Conservation (phyloP, 2,888 invertebrate genomes). For the Cyclophora punctaria region DNA sequence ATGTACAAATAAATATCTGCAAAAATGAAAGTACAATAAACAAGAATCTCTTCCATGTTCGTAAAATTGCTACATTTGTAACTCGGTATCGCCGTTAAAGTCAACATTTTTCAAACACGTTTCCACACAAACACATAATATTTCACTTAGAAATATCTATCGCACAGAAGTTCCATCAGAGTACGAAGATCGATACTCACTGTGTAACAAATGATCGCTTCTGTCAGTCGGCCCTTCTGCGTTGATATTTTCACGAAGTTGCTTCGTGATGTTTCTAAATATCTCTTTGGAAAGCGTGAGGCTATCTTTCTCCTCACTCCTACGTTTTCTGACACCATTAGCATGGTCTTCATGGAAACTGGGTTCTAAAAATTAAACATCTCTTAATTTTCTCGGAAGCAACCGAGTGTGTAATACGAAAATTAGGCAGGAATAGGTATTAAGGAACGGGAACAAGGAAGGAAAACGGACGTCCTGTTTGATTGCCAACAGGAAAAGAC, state of each 20-base stretch:
- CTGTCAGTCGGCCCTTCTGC: conserved; percentile 63
- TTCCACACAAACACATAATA: not conserved
- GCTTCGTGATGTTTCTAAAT: conserved; percentile 71
- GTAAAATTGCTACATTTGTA: no score
- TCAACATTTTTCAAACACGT: not conserved
- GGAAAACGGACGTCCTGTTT: no score
- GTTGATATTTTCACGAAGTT: conserved; percentile 67
- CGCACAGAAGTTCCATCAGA: conserved; percentile 12
- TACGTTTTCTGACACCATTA: conserved; percentile 52
- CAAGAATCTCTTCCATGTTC: no score
- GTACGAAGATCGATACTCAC: conserved; percentile 44
- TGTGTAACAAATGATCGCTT: conserved; percentile 59
- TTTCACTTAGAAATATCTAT: not conserved
- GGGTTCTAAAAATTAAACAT: conserved; percentile 42
- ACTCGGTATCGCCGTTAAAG: no score
- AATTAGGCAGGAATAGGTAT: no score
- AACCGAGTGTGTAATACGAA: no score
- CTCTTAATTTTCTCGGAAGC: no score
- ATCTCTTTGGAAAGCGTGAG: conserved; percentile 69
- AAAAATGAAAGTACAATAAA: no score
- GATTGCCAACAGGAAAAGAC: no score
- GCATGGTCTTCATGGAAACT: conserved; percentile 42
- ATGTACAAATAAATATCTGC: no score
- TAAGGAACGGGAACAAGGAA: no score
- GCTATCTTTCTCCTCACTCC: conserved; percentile 62